phyloP scores from a whole-genome alignment of 2,113 vertebrate species.

The Illadopsis cleaveri region DNA sequence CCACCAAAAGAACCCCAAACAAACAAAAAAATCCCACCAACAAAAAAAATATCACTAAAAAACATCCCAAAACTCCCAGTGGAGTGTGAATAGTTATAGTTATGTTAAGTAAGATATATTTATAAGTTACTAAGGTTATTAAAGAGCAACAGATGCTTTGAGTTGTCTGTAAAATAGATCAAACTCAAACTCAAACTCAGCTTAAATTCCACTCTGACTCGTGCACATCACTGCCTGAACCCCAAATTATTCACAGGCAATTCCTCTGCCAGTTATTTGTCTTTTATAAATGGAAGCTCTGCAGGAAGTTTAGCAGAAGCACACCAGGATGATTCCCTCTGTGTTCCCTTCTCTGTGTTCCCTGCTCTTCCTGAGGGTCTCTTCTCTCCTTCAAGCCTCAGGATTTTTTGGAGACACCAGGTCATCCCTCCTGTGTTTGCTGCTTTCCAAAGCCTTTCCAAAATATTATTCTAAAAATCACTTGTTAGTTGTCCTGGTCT shows the following conservation, averaged over 20 bases:
- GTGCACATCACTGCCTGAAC: background rate
- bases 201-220: background rate
- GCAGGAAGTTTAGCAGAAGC: background rate
- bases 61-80: fast-evolving
- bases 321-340: background rate
- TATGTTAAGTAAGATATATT: background rate
- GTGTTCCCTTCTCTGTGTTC: background rate
- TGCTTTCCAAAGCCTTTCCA: background rate
- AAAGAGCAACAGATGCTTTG: background rate
- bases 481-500: background rate
- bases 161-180: background rate
- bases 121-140: background rate
- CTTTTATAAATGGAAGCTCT: background rate
- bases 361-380: background rate
- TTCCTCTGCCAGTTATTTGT: background rate
- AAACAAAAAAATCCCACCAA: background rate
- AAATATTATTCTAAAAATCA: background rate
- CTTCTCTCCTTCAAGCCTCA: background rate
- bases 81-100: background rate
- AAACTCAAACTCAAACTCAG: background rate
- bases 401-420: background rate
- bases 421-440: fast-evolving
- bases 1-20: too few relatives aligned
- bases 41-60: background rate
- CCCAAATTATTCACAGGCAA: background rate